Conservation (phyloP, 2,113 vertebrate genomes). For the Ahaetulla prasina region DNA sequence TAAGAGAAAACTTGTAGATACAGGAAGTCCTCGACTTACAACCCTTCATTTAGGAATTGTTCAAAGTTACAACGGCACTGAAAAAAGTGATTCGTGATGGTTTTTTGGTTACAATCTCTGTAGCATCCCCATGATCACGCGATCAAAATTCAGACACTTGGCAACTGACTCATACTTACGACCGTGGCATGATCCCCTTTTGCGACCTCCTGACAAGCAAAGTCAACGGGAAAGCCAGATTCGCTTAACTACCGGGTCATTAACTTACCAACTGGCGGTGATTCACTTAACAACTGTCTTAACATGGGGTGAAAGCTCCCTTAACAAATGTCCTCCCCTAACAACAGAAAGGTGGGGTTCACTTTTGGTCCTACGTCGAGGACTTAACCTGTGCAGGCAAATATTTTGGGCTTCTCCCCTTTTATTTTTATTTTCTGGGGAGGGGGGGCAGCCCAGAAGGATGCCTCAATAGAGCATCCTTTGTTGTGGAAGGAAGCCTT, state of each 20-base stretch:
- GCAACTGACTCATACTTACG: no score
- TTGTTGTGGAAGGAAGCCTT: neutral
- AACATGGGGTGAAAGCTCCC: neutral
- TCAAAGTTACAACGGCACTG: neutral
- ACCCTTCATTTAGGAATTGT: neutral
- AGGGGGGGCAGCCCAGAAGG: neutral
- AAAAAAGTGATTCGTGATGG: neutral
- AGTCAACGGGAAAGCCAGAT: neutral
- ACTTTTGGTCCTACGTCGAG: neutral
- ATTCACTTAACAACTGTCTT: neutral
- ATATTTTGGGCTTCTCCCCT: neutral
- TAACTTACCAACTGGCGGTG: no score
- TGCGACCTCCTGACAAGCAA: neutral
- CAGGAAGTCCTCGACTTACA: neutral
- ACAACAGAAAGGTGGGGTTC: neutral
- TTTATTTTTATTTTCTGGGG: neutral
- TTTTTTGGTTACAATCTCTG: neutral
- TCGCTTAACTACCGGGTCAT: neutral
- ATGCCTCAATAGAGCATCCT: neutral
- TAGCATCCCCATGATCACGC: neutral
- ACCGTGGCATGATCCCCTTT: neutral
- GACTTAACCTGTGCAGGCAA: neutral
- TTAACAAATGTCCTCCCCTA: neutral
- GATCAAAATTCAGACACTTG: no score
- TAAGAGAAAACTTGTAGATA: no score